phyloP scores from a whole-genome alignment of 2,797 vertebrate genomes.

The Paratrypauchen microcephalus region DNA sequence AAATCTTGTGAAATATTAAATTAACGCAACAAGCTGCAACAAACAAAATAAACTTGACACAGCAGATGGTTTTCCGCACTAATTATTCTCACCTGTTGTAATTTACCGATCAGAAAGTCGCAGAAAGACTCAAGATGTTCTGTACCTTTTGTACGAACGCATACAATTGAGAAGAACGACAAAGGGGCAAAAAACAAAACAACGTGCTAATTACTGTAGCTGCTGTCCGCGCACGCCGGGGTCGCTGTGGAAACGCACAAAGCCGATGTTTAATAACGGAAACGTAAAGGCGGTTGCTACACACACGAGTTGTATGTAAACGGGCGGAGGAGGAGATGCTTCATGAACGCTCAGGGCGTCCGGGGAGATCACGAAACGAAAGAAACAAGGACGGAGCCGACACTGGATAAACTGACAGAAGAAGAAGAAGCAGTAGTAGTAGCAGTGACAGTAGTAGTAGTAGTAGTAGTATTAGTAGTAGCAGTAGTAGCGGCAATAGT shows the following conservation, averaged over 20 bases:
- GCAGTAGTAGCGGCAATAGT: too few species aligned
- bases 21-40: background rate
- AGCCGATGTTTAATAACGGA: constrained; percentile 9
- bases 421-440: too few species aligned
- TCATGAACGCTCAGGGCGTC: too few species aligned
- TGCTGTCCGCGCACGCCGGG: constrained; percentile 36
- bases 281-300: too few species aligned
- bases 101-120: background rate
- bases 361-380: too few species aligned
- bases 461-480: too few species aligned
- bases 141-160: constrained; percentile 29
- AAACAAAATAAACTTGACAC: background rate
- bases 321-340: too few species aligned
- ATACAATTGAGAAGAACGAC: constrained; percentile 35
- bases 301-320: too few species aligned
- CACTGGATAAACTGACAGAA: too few species aligned
- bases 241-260: constrained; percentile 52
- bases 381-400: too few species aligned
- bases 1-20: too few species aligned
- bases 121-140: constrained; percentile 5
- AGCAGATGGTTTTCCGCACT: background rate
- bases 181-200: constrained; percentile 35
- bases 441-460: too few species aligned
- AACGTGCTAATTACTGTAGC: constrained; percentile 49
- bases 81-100: background rate